phyloP scores from a whole-genome alignment of 2,888 invertebrate genomes.

The Polia nebulosa region DNA sequence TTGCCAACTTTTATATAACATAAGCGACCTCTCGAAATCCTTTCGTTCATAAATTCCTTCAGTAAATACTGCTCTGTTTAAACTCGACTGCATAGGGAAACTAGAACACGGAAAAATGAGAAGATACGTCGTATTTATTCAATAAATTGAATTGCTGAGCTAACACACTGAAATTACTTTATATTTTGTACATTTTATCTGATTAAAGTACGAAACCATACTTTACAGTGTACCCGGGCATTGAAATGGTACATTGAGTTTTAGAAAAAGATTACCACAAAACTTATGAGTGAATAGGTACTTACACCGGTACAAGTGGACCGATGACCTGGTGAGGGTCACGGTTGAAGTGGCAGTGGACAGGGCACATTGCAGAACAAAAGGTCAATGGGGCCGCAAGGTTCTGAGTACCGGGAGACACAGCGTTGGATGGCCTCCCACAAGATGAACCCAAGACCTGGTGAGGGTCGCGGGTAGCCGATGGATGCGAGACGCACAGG shows the following conservation, averaged over 20 bases:
- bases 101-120: constrained; percentile 19
- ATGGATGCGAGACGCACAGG: too few species aligned
- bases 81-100: constrained; percentile 15
- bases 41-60: neutral
- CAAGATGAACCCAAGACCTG: too few species aligned
- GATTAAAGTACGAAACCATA: neutral
- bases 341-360: too few species aligned
- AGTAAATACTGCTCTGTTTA: constrained; percentile 7
- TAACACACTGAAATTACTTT: constrained; percentile 5
- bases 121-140: constrained; percentile 26
- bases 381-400: too few species aligned
- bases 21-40: neutral
- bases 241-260: neutral
- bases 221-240: neutral
- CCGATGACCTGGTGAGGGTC: too few species aligned
- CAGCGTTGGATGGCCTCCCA: too few species aligned
- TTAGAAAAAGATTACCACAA: too few species aligned
- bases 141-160: constrained; percentile 39
- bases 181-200: constrained; percentile 10
- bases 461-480: too few species aligned
- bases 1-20: neutral
- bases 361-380: too few species aligned
- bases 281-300: too few species aligned
- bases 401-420: too few species aligned
- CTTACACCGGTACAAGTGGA: too few species aligned